These are phyloP conservation scores for Lordiphosa stackelbergi DNA, from an alignment of 1,140 invertebrate genomes.

Conservation along the genomic window DNA sequence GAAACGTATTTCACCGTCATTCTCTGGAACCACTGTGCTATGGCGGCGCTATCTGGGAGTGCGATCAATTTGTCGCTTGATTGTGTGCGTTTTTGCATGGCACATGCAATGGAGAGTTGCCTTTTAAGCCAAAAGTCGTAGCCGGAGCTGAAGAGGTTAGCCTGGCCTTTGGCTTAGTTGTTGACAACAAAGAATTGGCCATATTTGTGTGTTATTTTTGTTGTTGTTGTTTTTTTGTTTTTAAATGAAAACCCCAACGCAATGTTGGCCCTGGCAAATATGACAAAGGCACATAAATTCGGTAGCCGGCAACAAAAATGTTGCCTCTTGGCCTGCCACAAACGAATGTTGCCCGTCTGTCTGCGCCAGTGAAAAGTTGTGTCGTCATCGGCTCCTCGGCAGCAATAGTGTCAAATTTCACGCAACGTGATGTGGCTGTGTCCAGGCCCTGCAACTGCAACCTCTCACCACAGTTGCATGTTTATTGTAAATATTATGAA, in stretches of 20 bases:
- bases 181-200: slow-evolving; percentile 69
- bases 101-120: slow-evolving; percentile 44
- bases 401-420: slow-evolving; percentile 72
- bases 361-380: slow-evolving; percentile 55
- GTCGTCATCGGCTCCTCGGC: slow-evolving; percentile 47
- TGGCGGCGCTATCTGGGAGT: slow-evolving; percentile 55
- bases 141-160: slow-evolving; percentile 21
- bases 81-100: slow-evolving; percentile 68
- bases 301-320: slow-evolving; percentile 50
- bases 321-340: slow-evolving; percentile 25
- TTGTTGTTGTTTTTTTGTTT: background rate
- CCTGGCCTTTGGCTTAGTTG: slow-evolving; percentile 51
- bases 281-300: slow-evolving; percentile 74
- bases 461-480: slow-evolving; percentile 63
- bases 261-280: slow-evolving; percentile 52
- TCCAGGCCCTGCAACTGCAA: slow-evolving; percentile 13
- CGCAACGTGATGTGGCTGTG: slow-evolving; percentile 68
- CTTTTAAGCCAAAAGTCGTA: slow-evolving; percentile 31
- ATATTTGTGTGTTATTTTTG: slow-evolving; percentile 72
- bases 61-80: slow-evolving; percentile 73
- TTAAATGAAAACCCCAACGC: slow-evolving; percentile 18
- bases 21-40: slow-evolving; percentile 19
- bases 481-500: slow-evolving; percentile 77
- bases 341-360: slow-evolving; percentile 59
- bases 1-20: background rate